These are phyloP conservation scores for Maniola jurtina DNA, from an alignment of 1,140 invertebrate genomes.

Conservation along the genomic window DNA sequence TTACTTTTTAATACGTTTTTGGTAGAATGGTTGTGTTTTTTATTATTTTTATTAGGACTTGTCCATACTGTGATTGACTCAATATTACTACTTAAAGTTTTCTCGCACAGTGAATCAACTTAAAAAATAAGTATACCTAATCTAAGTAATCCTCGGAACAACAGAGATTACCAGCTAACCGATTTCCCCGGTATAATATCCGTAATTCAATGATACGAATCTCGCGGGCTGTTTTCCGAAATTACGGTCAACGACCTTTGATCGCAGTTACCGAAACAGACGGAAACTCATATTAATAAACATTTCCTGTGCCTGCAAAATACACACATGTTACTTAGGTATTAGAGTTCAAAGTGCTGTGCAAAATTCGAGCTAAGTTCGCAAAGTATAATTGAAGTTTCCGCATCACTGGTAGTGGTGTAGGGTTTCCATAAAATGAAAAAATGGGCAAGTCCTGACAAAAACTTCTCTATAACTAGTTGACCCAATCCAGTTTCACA, in stretches of 20 bases:
- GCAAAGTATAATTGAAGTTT: not conserved
- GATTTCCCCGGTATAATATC: not conserved
- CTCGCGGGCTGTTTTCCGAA: not conserved
- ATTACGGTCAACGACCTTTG: slow-evolving; percentile 11
- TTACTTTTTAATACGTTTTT: no score
- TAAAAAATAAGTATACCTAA: no score
- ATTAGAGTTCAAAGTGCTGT: not conserved
- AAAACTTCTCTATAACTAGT: no score
- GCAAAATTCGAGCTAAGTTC: not conserved
- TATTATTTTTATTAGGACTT: no score
- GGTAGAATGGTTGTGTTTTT: no score
- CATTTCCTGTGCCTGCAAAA: not conserved
- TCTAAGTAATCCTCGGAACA: not conserved
- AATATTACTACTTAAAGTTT: no score
- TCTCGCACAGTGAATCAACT: no score
- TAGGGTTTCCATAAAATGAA: not conserved
- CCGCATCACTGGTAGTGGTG: not conserved
- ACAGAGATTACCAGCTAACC: not conserved
- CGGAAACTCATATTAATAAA: slow-evolving; percentile 17
- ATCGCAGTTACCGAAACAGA: slow-evolving; percentile 8
- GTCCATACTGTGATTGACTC: no score
- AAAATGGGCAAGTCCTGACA: not conserved
- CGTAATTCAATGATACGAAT: not conserved
- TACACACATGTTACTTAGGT: not conserved
- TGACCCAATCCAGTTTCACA: no score